Evolutionary conservation across 1,140 invertebrate genomes (phyloP), one percentile per base, ranked within the genome.

Genomic region (Zaprionus lachaisei): DNA sequence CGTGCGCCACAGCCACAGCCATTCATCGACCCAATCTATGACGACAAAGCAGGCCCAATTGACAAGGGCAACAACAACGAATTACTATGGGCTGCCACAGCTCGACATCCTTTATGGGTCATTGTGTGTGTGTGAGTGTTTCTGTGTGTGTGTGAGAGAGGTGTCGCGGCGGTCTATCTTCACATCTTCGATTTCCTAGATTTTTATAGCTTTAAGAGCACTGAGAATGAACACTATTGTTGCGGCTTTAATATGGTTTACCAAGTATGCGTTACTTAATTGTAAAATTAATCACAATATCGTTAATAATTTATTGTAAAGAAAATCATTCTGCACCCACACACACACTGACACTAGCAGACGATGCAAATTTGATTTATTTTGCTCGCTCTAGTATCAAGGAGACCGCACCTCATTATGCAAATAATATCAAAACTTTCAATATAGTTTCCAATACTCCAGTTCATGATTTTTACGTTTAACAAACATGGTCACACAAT

Each of bases 11-110:
- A 62, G 54, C 37, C 66, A 74, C 37, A 62, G 64, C 72, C 71
- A 79, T 79, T 79, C 76, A 79, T 75, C 76, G 76, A 77, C 75
- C 75, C 76, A 74, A 78, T 69, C 76, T 68, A 68, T 78, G 71
- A 73, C 76, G 64, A 78, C 76, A 77, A 67, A 75, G 34, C 72
- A 77, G 70, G 24, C 70, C 69, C 68, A 72, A 72, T 77, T 77
- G 74, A 67, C 74, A 67, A 67, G 49, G 74, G 74, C 76, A 74
- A 77, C 72, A 69, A 63, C 66, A 70, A 75, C 51, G 55, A 44
- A 63, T 54, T 68, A 73, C 75, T 67, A 68, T 77, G 49, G 49
- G 44, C 75, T 72, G 41, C 47, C 66, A 38, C 68, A 72, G 74
- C 70, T 67, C 63, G 57, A 79, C 65, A 65, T 79, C 76, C 76